These are phyloP conservation scores for Clytia hemisphaerica DNA, from an alignment of 30 jellyfish, hydroid and myxozoan genomes.

Conservation along the genomic window DNA sequence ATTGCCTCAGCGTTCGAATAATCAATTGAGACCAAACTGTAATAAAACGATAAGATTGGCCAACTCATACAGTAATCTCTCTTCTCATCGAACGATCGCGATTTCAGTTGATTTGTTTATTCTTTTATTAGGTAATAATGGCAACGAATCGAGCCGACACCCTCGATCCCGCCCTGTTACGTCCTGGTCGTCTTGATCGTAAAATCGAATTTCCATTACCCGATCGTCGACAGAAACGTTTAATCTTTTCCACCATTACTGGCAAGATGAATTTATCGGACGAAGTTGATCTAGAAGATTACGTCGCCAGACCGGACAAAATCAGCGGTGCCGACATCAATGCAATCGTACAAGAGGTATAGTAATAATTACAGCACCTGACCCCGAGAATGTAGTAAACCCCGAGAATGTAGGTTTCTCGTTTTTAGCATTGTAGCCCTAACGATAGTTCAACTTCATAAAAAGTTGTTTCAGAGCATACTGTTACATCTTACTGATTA, in stretches of 20 bases:
- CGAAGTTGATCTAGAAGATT: conserved; percentile 96
- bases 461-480: too few species aligned
- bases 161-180: conserved; percentile 87
- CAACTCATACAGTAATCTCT: too few species aligned
- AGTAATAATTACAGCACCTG: background rate
- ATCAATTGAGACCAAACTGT: too few species aligned
- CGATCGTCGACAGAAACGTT: conserved; percentile 91
- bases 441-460: too few species aligned
- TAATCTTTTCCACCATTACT: conserved; percentile 83
- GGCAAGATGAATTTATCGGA: conserved; percentile 90
- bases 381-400: too few species aligned
- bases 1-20: too few species aligned
- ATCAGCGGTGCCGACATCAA: conserved; percentile 95
- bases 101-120: too few species aligned
- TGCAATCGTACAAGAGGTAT: conserved; percentile 92
- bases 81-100: too few species aligned
- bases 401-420: too few species aligned
- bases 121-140: conserved; percentile 71
- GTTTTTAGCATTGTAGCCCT: too few species aligned
- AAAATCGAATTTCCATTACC: conserved; percentile 98
- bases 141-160: conserved; percentile 98
- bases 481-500: too few species aligned
- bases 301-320: conserved; percentile 93
- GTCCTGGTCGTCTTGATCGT: conserved; percentile 97
- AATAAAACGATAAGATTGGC: too few species aligned